These are phyloP conservation scores for Cairina moschata DNA, from an alignment of 2,113 vertebrate genomes.

Conservation along the genomic window DNA sequence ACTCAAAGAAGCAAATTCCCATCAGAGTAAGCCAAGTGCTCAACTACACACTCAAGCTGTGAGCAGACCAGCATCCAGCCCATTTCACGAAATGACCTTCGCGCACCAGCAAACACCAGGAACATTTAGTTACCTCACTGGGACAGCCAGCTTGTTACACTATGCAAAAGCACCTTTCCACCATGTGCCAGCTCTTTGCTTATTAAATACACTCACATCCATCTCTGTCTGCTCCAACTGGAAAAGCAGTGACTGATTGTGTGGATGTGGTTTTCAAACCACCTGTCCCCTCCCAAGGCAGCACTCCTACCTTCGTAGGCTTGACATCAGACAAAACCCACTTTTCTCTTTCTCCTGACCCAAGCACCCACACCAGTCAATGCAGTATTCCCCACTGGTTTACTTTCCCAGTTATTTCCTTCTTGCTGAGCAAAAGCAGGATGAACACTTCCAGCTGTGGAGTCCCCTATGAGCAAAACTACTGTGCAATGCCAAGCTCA, in stretches of 20 bases:
- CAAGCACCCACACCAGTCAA: not conserved
- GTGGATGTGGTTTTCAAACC: not conserved
- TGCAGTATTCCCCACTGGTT: not conserved
- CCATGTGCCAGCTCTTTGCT: not conserved
- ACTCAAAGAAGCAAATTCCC: not conserved
- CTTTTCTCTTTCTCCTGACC: not conserved
- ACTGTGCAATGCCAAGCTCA: rapidly evolving
- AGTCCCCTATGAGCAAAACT: not conserved
- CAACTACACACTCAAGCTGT: not conserved
- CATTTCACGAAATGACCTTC: rapidly evolving
- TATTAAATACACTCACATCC: rapidly evolving
- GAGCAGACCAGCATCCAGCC: not conserved
- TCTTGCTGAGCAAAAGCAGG: not conserved
- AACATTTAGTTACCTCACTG: rapidly evolving
- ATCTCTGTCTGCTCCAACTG: not conserved
- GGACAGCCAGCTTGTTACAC: not conserved
- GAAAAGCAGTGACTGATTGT: not conserved
- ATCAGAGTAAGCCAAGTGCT: rapidly evolving
- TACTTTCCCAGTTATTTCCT: not conserved
- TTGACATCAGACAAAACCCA: not conserved
- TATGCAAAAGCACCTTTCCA: not conserved
- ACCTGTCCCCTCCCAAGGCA: not conserved
- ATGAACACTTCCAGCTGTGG: not conserved
- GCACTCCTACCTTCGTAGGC: not conserved
- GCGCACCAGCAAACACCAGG: not conserved